phyloP scores from a whole-genome alignment of 2,113 vertebrate species.

The Rhabdomys dilectus region DNA sequence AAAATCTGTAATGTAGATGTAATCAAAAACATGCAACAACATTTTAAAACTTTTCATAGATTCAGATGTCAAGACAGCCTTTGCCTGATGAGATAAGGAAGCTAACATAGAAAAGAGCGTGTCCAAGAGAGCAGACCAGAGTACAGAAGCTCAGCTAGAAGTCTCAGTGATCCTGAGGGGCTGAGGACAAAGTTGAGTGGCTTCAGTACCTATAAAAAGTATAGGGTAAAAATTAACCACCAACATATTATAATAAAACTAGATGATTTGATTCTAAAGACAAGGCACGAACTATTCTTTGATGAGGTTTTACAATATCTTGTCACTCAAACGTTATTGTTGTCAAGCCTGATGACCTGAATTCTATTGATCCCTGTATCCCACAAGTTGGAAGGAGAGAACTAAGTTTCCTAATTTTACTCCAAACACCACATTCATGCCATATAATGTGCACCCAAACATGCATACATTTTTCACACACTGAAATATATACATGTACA shows the following conservation, averaged over 20 bases:
- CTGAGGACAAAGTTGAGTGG: not conserved
- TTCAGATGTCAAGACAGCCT: not conserved
- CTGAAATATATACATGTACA: too few relatives aligned
- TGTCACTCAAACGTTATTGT: not conserved
- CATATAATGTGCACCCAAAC: too few relatives aligned
- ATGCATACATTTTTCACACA: not conserved
- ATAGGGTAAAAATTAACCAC: not conserved
- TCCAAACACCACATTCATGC: not conserved
- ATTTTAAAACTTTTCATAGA: not conserved
- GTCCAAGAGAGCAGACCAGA: not conserved
- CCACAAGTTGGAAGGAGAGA: not conserved
- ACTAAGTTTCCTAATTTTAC: not conserved
- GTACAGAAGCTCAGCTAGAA: too few relatives aligned
- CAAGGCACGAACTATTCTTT: not conserved
- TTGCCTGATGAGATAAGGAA: not conserved
- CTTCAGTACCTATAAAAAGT: not conserved
- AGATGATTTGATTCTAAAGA: not conserved
- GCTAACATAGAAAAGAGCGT: not conserved
- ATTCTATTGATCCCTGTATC: too few relatives aligned
- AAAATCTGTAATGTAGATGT: not conserved
- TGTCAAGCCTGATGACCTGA: not conserved
- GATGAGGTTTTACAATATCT: not conserved
- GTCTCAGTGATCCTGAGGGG: too few relatives aligned
- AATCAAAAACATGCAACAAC: not conserved
- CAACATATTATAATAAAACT: not conserved